phyloP scores from a whole-genome alignment of 2,888 invertebrate species.

The Pyrrhosoma nymphula region DNA sequence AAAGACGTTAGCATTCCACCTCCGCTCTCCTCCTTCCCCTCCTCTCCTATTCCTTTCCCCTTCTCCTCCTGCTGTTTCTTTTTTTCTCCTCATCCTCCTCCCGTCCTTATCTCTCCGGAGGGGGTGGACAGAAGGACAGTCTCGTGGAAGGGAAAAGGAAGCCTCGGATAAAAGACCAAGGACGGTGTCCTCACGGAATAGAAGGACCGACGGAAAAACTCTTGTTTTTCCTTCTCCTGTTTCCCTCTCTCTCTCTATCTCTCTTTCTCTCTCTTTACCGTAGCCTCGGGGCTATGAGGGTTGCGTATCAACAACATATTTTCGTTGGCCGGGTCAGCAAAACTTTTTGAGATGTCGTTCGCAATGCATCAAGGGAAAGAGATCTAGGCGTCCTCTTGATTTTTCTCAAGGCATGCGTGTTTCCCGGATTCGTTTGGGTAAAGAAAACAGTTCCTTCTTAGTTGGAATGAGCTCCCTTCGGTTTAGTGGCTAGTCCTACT shows the following conservation, averaged over 20 bases:
- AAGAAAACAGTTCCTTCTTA: not conserved
- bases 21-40: not conserved
- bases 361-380: not conserved
- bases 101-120: not conserved
- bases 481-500: too few relatives aligned
- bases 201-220: not conserved
- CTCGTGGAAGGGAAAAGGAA: not conserved
- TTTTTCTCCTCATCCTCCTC: not conserved
- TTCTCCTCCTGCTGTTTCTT: too few relatives aligned
- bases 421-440: not conserved
- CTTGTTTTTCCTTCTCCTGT: not conserved
- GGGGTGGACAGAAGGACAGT: not conserved
- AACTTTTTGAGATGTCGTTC: not conserved
- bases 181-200: not conserved
- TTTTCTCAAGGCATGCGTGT: not conserved
- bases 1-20: constrained; percentile 13
- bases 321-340: not conserved
- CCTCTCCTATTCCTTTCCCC: not conserved
- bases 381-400: not conserved
- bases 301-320: not conserved
- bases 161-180: not conserved
- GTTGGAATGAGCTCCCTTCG: too few relatives aligned
- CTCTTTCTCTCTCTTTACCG: not conserved
- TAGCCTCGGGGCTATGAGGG: not conserved
- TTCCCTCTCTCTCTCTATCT: not conserved